These are phyloP conservation scores for Metridium senile DNA, from an alignment of 92 coral and sea anemone species.

Conservation along the genomic window DNA sequence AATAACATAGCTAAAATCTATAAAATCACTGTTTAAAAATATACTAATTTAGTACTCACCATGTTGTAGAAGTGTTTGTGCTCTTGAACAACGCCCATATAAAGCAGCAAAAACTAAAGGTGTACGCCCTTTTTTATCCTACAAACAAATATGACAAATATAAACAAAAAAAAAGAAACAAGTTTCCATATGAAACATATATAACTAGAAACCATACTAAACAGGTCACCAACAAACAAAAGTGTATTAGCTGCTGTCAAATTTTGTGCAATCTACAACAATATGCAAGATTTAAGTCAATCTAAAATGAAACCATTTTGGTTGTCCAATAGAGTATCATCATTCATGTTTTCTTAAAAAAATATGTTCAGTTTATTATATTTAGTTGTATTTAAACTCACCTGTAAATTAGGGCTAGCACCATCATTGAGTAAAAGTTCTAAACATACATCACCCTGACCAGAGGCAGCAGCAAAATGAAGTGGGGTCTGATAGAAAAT, in stretches of 20 bases:
- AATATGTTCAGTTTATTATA: no score
- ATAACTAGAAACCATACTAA: no score
- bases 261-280: no score
- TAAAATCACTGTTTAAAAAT: no score
- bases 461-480: slow-evolving; percentile 93
- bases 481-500: slow-evolving; percentile 74
- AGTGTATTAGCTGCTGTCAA: no score
- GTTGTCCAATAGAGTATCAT: no score
- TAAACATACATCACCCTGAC: slow-evolving; percentile 92
- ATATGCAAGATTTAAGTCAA: no score
- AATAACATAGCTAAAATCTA: no score
- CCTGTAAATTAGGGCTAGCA: slow-evolving; percentile 93
- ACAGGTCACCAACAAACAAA: no score
- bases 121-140: slow-evolving; percentile 94
- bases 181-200: no score
- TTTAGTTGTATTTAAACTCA: slow-evolving; percentile 12
- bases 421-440: slow-evolving; percentile 94
- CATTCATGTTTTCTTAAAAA: no score
- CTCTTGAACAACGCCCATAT: slow-evolving; percentile 93
- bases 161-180: background rate
- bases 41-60: slow-evolving; percentile 66
- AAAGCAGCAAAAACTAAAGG: slow-evolving; percentile 96
- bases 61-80: slow-evolving; percentile 92
- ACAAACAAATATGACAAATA: slow-evolving; percentile 7
- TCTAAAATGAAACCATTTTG: no score